phyloP scores from a whole-genome alignment of 2,888 invertebrate species.

The Scrobipalpa costella region DNA sequence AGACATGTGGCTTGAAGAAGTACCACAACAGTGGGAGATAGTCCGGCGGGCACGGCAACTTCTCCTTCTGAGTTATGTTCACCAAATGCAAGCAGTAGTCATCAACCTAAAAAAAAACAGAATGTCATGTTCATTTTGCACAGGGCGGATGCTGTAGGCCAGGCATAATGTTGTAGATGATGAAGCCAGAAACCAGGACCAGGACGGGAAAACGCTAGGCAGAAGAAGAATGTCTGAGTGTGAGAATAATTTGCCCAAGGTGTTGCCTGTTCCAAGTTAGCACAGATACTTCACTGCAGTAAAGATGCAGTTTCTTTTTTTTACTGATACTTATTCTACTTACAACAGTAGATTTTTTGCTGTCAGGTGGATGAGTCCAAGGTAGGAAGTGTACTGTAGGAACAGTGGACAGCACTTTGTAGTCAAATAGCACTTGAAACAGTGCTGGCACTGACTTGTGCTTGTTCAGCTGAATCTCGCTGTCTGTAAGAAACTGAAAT shows the following conservation, averaged over 20 bases:
- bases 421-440: conserved; percentile 86
- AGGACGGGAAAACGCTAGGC: too few relatives aligned
- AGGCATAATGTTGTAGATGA: too few relatives aligned
- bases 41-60: conserved; percentile 77
- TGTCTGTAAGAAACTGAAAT: conserved; percentile 81
- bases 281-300: neutral
- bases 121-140: too few relatives aligned
- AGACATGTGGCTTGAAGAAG: conserved; percentile 85
- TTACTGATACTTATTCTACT: neutral
- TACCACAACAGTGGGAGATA: conserved; percentile 84
- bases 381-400: conserved; percentile 85
- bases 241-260: too few relatives aligned
- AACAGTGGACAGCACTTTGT: conserved; percentile 80
- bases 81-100: conserved; percentile 83
- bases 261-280: too few relatives aligned
- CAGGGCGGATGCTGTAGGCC: too few relatives aligned
- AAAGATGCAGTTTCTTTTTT: neutral
- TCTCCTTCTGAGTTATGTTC: conserved; percentile 82
- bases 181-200: too few relatives aligned
- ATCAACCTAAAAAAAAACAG: conserved; percentile 69
- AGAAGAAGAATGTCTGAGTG: too few relatives aligned
- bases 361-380: conserved; percentile 62
- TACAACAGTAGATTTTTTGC: conserved; percentile 40
- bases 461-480: conserved; percentile 78
- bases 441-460: conserved; percentile 83